Conservation (phyloP, 2,888 invertebrate species). For the Patella depressa region DNA sequence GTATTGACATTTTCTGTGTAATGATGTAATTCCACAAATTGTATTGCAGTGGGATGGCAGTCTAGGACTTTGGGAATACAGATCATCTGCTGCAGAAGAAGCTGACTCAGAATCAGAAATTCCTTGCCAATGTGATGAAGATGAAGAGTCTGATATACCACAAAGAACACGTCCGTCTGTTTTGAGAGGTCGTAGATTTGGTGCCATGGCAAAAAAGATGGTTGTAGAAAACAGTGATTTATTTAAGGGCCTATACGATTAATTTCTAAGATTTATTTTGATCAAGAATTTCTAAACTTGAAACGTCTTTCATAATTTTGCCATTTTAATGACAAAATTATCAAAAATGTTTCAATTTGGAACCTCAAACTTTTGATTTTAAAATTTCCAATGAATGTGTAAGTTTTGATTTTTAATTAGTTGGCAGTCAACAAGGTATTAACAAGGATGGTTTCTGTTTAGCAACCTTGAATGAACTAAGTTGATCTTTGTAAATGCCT, state of each 20-base stretch:
- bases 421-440: too few relatives aligned
- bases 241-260: background rate
- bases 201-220: background rate
- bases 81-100: slow-evolving; percentile 28
- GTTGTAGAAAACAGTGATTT: background rate
- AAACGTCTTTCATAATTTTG: too few relatives aligned
- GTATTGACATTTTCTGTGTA: background rate
- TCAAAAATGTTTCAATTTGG: too few relatives aligned
- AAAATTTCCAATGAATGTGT: too few relatives aligned
- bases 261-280: background rate
- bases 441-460: too few relatives aligned
- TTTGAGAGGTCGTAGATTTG: background rate
- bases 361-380: too few relatives aligned
- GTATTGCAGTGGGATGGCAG: slow-evolving; percentile 71
- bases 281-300: too few relatives aligned
- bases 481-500: too few relatives aligned
- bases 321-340: too few relatives aligned
- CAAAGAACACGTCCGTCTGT: background rate
- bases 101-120: background rate
- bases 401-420: too few relatives aligned
- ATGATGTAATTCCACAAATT: background rate
- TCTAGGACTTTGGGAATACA: slow-evolving; percentile 69
- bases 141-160: background rate
- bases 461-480: too few relatives aligned
- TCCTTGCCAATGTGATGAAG: slow-evolving; percentile 6